Conservation (phyloP, 2,888 invertebrate species). For the Ectemnius continuus region DNA sequence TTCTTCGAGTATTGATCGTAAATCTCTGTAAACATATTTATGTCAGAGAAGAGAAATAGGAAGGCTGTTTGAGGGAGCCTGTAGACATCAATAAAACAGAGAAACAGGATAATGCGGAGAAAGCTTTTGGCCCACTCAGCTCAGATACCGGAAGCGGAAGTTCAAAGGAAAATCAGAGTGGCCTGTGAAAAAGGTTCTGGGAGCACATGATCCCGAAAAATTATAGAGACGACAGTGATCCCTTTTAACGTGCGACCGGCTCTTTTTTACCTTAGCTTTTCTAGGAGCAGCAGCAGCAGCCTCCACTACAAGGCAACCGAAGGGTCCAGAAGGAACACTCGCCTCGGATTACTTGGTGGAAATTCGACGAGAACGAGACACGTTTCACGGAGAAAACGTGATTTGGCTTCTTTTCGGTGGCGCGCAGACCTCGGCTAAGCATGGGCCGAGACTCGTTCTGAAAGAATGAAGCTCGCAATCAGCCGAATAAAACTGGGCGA, state of each 20-base stretch:
- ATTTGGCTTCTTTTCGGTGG: conserved; percentile 15
- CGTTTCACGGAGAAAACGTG: conserved; percentile 4
- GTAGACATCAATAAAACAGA: not conserved
- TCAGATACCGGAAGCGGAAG: not conserved
- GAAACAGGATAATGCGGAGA: not conserved
- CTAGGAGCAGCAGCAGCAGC: not conserved
- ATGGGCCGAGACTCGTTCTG: not conserved
- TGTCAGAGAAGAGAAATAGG: too few species aligned
- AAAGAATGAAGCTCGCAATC: conserved; percentile 3
- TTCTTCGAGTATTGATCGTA: too few species aligned
- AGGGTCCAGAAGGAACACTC: not conserved
- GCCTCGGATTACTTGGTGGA: conserved; percentile 1
- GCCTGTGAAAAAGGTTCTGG: not conserved
- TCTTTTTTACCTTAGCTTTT: not conserved
- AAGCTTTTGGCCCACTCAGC: not conserved
- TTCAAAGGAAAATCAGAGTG: not conserved
- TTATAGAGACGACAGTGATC: conserved; percentile 21
- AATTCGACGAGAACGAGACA: conserved; percentile 6
- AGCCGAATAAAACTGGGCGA: conserved; percentile 6
- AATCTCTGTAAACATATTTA: too few species aligned
- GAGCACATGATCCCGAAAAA: not conserved
- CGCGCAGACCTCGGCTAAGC: not conserved
- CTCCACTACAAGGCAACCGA: not conserved
- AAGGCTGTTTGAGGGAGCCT: too few species aligned
- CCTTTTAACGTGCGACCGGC: not conserved